Conservation (phyloP, 1,140 invertebrate genomes). For the Meloidogyne chitwoodi region DNA sequence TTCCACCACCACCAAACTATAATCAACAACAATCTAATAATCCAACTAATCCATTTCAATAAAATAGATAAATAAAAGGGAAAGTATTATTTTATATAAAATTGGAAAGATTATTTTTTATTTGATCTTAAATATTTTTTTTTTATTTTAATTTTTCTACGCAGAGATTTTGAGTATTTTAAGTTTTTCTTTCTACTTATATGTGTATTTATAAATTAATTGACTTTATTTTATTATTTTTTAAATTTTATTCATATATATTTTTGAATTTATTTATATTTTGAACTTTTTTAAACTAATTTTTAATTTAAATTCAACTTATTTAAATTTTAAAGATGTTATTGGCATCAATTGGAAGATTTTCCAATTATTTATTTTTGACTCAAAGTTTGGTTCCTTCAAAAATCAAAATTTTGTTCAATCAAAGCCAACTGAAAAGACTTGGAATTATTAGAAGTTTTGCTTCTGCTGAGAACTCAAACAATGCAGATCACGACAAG, state of each 20-base stretch:
- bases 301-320: too few relatives aligned
- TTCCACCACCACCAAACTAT: conserved; percentile 21
- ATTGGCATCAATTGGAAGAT: not conserved
- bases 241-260: too few relatives aligned
- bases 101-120: too few relatives aligned
- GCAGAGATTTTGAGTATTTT: too few relatives aligned
- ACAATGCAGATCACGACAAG: conserved; percentile 32
- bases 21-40: conserved; percentile 16
- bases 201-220: too few relatives aligned
- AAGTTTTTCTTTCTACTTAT: too few relatives aligned
- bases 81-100: too few relatives aligned
- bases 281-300: too few relatives aligned
- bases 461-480: not conserved
- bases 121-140: too few relatives aligned
- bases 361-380: not conserved
- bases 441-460: not conserved
- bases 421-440: not conserved
- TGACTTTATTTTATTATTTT: too few relatives aligned
- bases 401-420: not conserved
- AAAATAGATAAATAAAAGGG: not conserved
- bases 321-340: not conserved
- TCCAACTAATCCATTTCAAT: conserved; percentile 16
- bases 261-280: too few relatives aligned
- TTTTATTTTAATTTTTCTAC: too few relatives aligned
- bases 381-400: not conserved